Percentiles rank a stretch among this genome's conserved stretches.
Evolutionary conservation across 2,113 vertebrate species (phyloP).

Genomic region (Octodon degus): DNA sequence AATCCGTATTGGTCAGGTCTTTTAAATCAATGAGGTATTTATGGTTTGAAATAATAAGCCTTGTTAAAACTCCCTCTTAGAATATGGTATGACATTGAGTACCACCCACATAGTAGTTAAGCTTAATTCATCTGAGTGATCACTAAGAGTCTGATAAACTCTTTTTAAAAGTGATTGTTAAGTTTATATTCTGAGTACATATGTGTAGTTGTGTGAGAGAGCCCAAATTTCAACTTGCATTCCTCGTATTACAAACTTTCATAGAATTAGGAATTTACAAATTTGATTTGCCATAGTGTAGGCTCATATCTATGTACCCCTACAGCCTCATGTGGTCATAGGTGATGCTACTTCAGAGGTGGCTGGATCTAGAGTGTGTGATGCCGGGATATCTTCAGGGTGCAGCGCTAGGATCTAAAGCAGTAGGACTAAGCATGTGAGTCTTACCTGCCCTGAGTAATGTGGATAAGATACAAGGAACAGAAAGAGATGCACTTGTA

Average conservation of each 20-base stretch:
- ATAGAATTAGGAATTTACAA: background rate
- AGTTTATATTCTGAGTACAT: background rate
- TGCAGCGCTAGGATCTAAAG: background rate
- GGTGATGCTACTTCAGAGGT: background rate
- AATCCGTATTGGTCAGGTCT: background rate
- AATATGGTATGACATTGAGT: background rate
- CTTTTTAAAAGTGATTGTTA: slow-evolving; percentile 28
- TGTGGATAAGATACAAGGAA: background rate
- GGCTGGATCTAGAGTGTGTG: background rate
- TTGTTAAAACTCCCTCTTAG: background rate
- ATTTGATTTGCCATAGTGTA: background rate
- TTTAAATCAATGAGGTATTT: background rate
- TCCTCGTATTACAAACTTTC: background rate
- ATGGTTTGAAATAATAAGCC: background rate
- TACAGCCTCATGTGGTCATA: background rate
- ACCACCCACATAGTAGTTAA: background rate
- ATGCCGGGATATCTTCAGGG: background rate
- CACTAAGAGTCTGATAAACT: background rate
- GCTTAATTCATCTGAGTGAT: background rate
- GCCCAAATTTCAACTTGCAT: background rate
- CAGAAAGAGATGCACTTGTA: background rate
- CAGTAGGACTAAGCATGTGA: background rate
- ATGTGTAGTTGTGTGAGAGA: background rate
- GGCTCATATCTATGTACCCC: background rate
- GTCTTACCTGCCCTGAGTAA: background rate